These are phyloP conservation scores for Schizaphis graminum DNA, from an alignment of 2,888 invertebrate species.

Conservation along the genomic window DNA sequence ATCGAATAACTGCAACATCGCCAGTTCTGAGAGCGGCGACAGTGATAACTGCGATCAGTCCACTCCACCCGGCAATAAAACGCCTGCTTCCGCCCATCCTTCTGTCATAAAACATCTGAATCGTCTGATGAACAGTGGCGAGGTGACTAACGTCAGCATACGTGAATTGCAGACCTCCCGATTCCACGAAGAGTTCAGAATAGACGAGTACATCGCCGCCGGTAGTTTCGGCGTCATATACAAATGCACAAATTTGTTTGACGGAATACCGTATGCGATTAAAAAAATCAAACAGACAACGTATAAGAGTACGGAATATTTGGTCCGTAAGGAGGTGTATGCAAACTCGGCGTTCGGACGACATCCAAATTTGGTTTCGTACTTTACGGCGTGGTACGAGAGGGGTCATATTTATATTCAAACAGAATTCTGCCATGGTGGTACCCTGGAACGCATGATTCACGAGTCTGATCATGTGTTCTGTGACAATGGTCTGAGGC, in stretches of 20 bases:
- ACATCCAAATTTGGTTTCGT: constrained; percentile 93
- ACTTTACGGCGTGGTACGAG: constrained; percentile 97
- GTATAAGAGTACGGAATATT: too few species aligned
- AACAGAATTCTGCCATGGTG: constrained; percentile 94
- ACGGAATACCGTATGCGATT: background rate
- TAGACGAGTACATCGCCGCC: background rate
- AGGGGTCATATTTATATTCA: constrained; percentile 95
- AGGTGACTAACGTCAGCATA: background rate
- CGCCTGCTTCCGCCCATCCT: background rate
- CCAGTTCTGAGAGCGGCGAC: background rate
- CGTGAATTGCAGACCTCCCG: background rate
- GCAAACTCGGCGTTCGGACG: constrained; percentile 94
- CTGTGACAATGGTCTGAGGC: constrained; percentile 80
- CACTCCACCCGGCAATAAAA: background rate
- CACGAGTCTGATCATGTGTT: constrained; percentile 71
- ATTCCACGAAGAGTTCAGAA: background rate
- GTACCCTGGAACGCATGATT: constrained; percentile 79
- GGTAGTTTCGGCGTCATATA: background rate
- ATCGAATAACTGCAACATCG: background rate
- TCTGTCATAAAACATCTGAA: background rate
- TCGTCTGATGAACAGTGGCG: background rate
- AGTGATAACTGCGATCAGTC: background rate
- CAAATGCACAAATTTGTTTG: background rate
- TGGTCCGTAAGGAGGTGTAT: constrained; percentile 91
- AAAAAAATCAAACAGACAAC: background rate